These are phyloP conservation scores for Drosophila prostipennis DNA, from an alignment of 2,888 invertebrate genomes.

Conservation along the genomic window DNA sequence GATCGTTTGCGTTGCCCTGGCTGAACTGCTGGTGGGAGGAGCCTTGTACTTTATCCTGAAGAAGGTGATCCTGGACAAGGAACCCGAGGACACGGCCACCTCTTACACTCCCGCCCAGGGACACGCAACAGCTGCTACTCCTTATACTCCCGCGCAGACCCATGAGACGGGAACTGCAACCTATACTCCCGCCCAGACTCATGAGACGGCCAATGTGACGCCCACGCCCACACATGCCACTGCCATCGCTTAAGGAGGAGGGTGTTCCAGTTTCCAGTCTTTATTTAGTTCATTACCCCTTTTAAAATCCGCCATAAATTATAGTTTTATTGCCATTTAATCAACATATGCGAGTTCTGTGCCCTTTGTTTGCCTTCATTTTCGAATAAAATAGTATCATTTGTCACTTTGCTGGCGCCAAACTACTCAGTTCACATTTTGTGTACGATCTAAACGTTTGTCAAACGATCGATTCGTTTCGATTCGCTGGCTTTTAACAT, in stretches of 20 bases:
- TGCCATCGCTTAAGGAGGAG: conserved; percentile 44
- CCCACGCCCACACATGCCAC: conserved; percentile 62
- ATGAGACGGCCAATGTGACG: conserved; percentile 31
- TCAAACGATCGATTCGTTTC: conserved; percentile 22
- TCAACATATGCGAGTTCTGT: conserved; percentile 9
- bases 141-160: conserved; percentile 57
- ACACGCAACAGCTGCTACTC: conserved; percentile 57
- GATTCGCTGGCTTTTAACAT: conserved; percentile 47
- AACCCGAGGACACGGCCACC: conserved; percentile 78
- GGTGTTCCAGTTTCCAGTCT: conserved; percentile 6
- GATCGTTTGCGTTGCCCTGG: conserved; percentile 88
- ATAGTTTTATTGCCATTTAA: conserved; percentile 7
- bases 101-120: conserved; percentile 82
- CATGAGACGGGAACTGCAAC: conserved; percentile 43
- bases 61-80: conserved; percentile 86
- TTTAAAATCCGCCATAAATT: neutral
- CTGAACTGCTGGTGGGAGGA: conserved; percentile 89
- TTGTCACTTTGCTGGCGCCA: conserved; percentile 49
- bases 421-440: conserved; percentile 26
- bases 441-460: conserved; percentile 7
- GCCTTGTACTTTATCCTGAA: conserved; percentile 88
- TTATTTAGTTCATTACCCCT: neutral
- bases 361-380: conserved; percentile 45
- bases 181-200: neutral
- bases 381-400: conserved; percentile 62